Evolutionary conservation across 2,113 vertebrate species (phyloP), one percentile per base, ranked within the genome.

Genomic region (Hyaena hyaena): DNA sequence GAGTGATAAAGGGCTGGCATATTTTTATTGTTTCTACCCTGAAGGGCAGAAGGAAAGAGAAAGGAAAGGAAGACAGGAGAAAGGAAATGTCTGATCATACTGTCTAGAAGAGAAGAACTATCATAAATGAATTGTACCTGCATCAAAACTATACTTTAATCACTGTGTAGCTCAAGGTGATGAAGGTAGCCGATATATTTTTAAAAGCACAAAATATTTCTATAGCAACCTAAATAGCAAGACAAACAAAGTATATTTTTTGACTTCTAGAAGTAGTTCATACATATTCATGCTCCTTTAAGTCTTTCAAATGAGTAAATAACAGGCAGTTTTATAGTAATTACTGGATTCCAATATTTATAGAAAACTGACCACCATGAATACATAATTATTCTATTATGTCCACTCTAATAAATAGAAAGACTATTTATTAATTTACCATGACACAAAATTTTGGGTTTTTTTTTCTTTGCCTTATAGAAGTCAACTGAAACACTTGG

Each of bases 331-430:
- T 90, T 96, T 88, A 88, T 82, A 88, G 90, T 97, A 96, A 97
- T 97, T 96, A 97, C 94, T 96, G 88, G 50, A 96, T 96, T 98
- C 92, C 81, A 96, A 97, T 98, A 97, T 97, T 97, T 98, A 97
- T 93, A 96, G 96, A 96, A 97, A 97, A 98, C 95, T 97, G 97
- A 97, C 94, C 97, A 96, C 97, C 84, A 92, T 93, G 76, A 97
- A 98, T 97, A 96, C 81, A 93, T 93, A 98, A 98, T 98, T 98
- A 98, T 97, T 97, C 95, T 97, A 95, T 97, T 97, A 98, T 96
- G 87, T 96, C 80, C 96, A 97, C 87, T 96, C 97, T 95, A 97
- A 89, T 97, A 96, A 97, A 92, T 39, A 85, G 76, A 98, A 95
- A 98, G 91, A 76, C 80, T 82, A 77, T 88, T 96, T 96, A 84